Evolutionary conservation across 2,797 vertebrate species (phyloP), one percentile per base, ranked within the genome.

Genomic region (Bradypus variegatus): DNA sequence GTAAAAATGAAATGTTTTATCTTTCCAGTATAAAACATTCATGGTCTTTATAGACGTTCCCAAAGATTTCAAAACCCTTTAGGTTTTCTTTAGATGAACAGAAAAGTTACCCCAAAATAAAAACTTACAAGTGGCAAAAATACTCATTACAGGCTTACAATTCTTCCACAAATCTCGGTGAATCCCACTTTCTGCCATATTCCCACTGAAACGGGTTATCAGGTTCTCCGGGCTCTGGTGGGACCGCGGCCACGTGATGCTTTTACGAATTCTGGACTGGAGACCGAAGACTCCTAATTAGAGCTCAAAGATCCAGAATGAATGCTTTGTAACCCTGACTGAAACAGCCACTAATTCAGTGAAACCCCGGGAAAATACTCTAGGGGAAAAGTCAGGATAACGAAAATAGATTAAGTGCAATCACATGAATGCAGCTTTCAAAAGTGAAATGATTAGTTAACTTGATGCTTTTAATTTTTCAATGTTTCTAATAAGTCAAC

Each of bases 401-500:
- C 48, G 2, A 93, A 91, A 94, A 55, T 16, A 72, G n/a, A 94
- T 65, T 67, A 7, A 5, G 23, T 0, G 60, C 55, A 84, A 60
- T 88, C 8, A 45, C 86, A 60, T 87, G 80, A 93, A 64, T 62
- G 60, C 15, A 90, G 41, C 45, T 77, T 21, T 82, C 73, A 88
- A 82, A 82, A 93, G 81, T 67, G 82, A 91, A 72, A 90, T n/a
- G 9, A 31, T 0, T 36, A 25, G 33, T 45, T 90, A 88, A 91
- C 36, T 53, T 64, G 77, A 90, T 75, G 78, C 85, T 88, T 91
- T 92, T 64, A 83, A 69, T 85, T 80, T 73, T 79, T 86, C 81
- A 48, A 69, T 36, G 65, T 83, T 93, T 82, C 90, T 93, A 92
- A 76, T 64, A 95, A 93, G 55, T 86, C n/a, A 89, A 16, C 91